Evolutionary conservation across 1,140 invertebrate species (phyloP), one percentile per base, ranked within the genome.

Genomic region (Drosophila repleta): DNA sequence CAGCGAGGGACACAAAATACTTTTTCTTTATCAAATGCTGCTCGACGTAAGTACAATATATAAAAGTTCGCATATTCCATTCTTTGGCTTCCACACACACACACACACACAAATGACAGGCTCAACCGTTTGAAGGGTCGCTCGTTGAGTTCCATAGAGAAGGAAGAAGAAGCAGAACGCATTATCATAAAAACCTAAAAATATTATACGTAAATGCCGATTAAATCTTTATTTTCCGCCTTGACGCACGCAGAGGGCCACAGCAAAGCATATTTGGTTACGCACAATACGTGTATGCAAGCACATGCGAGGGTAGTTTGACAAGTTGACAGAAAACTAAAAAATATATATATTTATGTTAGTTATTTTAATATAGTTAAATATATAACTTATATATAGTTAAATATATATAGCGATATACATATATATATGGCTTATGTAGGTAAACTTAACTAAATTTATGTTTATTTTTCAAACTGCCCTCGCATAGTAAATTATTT

Each of bases 181-280:
- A 68, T 80, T 68, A 80, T 80, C 78, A 75, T 74, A 74, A 82
- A 81, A 49, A 74, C 43, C 48, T 51, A 41, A 76, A 74, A 68
- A 69, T 61, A 87, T 70, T 70, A 82, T 74, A 45, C 74, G 65
- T 79, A 85, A 85, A 82, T 87, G 83, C 57, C 78, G 82, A 87
- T 87, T 87, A 87, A 87, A 87, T 87, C 82, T 87, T 85, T 78
- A 87, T 82, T 82, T 87, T 81, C 66, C 64, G 79, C 74, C 78
- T 75, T 71, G 64, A 56, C 83, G 74, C 83, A 88, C 82, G 74
- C 78, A 75, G 57, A 41, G 11, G 46, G 37, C 20, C 15, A 13
- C 8, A 10, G 15, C 26, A 46, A 20, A 61, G 76, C 35, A 81
- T 85, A 77, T 87, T 81, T 63, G 66, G 78, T 81, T 87, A 78